A percentile compares a stretch with the other conserved stretches of the same genome.
These are phyloP conservation scores for Sylvilagus bachmani DNA, from an alignment of 2,113 vertebrate species.

Conservation along the genomic window DNA sequence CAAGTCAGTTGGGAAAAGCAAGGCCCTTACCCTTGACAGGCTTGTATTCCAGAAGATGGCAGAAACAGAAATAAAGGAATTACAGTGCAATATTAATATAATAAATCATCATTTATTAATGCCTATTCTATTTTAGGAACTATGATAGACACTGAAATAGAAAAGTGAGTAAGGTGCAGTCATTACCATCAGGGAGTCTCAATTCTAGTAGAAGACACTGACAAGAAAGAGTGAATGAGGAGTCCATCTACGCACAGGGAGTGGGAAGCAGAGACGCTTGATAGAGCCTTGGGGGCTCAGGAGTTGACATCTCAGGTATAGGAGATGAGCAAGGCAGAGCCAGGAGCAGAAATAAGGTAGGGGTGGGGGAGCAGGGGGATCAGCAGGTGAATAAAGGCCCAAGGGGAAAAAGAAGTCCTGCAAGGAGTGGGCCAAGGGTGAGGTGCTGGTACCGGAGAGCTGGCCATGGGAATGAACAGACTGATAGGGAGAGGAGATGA, in stretches of 20 bases:
- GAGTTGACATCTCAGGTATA: accelerated
- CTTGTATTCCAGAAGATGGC: background rate
- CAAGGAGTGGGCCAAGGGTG: background rate
- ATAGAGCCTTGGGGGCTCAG: background rate
- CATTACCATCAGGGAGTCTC: background rate
- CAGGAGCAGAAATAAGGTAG: accelerated
- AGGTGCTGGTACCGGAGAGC: background rate
- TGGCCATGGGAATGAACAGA: accelerated
- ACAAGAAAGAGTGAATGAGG: background rate
- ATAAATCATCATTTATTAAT: background rate
- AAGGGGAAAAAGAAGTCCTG: background rate
- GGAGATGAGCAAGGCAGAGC: background rate
- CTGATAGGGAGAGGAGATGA: background rate
- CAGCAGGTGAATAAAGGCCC: accelerated
- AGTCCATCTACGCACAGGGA: too few species aligned
- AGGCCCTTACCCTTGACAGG: background rate
- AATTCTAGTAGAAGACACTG: background rate
- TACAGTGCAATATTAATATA: background rate
- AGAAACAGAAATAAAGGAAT: background rate
- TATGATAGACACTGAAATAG: background rate
- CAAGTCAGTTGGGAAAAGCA: background rate
- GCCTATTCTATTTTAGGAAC: background rate
- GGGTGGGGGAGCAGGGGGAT: accelerated
- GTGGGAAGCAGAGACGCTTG: background rate
- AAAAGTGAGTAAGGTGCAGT: background rate